Evolutionary conservation across 2,888 invertebrate species (phyloP).

Genomic region (Orthosia incerta): DNA sequence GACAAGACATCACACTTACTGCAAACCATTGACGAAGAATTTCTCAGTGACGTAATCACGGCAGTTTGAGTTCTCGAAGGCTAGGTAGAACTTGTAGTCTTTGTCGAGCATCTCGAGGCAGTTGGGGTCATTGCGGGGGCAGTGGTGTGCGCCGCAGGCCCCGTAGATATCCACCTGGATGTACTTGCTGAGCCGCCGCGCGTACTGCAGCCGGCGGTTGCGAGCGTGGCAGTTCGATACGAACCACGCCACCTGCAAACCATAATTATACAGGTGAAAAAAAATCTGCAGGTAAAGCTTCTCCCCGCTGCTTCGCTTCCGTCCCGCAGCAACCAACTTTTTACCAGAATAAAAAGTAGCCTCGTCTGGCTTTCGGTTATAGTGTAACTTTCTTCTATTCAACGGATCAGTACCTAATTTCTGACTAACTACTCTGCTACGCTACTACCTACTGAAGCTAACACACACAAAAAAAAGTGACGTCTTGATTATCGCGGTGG

Average conservation of each 20-base stretch:
- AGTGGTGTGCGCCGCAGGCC: slow-evolving; percentile 96
- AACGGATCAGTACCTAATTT: too few relatives aligned
- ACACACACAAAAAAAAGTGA: too few relatives aligned
- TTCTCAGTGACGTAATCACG: slow-evolving; percentile 99
- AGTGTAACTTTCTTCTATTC: too few relatives aligned
- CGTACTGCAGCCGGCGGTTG: slow-evolving; percentile 97
- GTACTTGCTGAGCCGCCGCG: slow-evolving; percentile 95
- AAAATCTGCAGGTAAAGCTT: too few relatives aligned
- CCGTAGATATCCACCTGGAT: slow-evolving; percentile 98
- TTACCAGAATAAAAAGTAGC: too few relatives aligned
- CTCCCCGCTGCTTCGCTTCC: too few relatives aligned
- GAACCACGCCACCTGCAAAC: slow-evolving; percentile 97
- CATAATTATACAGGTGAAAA: too few relatives aligned
- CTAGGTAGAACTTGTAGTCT: slow-evolving; percentile 99
- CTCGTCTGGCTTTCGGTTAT: too few relatives aligned
- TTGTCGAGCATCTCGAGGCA: slow-evolving; percentile 97
- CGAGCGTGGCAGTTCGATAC: slow-evolving; percentile 99
- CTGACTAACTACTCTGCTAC: too few relatives aligned
- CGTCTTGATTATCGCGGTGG: too few relatives aligned
- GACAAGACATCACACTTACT: slow-evolving; percentile 90
- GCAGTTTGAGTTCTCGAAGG: slow-evolving; percentile 99
- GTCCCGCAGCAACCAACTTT: too few relatives aligned
- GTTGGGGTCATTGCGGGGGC: slow-evolving; percentile 95
- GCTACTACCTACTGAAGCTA: too few relatives aligned
- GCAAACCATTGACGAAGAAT: slow-evolving; percentile 98